Evolutionary conservation across 2,113 vertebrate species (phyloP).

Genomic region (Thomomys bottae): DNA sequence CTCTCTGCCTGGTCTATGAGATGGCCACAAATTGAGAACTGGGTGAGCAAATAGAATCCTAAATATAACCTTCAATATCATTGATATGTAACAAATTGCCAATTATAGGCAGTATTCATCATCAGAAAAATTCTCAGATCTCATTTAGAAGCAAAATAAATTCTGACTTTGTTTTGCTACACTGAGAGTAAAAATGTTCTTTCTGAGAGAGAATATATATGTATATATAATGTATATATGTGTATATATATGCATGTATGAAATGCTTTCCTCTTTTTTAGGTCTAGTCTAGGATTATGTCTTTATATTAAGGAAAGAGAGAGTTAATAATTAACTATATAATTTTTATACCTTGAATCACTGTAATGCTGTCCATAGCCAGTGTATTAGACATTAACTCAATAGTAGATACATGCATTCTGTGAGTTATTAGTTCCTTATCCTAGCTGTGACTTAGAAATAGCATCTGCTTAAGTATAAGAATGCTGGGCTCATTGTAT

Average conservation of each 20-base stretch:
- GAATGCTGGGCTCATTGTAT: not conserved
- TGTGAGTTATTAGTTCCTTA: slow-evolving; percentile 20
- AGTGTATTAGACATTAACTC: not conserved
- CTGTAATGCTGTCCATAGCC: not conserved
- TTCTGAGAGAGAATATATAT: not conserved
- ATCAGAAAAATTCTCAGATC: slow-evolving; percentile 19
- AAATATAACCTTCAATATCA: slow-evolving; percentile 41
- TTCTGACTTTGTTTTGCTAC: not conserved
- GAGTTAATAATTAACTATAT: not conserved
- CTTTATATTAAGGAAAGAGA: not conserved
- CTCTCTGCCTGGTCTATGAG: not conserved
- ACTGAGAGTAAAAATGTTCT: not conserved
- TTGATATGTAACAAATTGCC: slow-evolving; percentile 6
- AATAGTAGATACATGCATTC: not conserved
- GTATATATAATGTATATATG: too few relatives aligned
- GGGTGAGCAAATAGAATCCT: slow-evolving; percentile 23
- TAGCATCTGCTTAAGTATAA: slow-evolving; percentile 1
- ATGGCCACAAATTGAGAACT: not conserved
- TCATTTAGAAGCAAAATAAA: slow-evolving; percentile 24
- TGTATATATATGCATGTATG: not conserved
- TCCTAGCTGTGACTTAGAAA: slow-evolving; percentile 42
- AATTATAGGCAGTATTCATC: slow-evolving; percentile 12
- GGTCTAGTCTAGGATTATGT: not conserved
- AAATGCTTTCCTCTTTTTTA: not conserved
- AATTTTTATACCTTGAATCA: not conserved